Evolutionary conservation across 2,888 invertebrate genomes (phyloP).

Genomic region (Desoria tigrina): DNA sequence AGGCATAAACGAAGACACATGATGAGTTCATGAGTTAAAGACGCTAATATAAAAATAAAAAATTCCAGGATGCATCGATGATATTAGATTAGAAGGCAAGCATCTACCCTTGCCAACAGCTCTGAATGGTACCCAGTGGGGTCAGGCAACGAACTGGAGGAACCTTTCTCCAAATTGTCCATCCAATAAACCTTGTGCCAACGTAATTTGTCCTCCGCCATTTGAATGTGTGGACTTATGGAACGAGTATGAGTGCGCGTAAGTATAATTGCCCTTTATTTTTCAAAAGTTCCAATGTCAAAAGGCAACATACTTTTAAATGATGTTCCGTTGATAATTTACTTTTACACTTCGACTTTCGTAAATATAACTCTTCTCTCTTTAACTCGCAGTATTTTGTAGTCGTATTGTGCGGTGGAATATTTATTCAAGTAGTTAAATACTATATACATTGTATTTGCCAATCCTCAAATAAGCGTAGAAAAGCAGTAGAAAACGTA

Average conservation of each 20-base stretch:
- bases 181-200: slow-evolving; percentile 91
- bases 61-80: slow-evolving; percentile 68
- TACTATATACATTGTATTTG: too few species aligned
- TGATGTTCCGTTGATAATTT: slow-evolving; percentile 9
- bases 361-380: too few species aligned
- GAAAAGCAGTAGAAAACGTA: background rate
- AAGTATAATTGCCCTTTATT: slow-evolving; percentile 61
- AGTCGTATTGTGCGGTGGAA: too few species aligned
- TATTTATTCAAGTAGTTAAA: too few species aligned
- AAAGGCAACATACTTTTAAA: background rate
- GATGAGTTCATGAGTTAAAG: background rate
- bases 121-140: slow-evolving; percentile 94
- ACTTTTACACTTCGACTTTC: too few species aligned
- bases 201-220: slow-evolving; percentile 88
- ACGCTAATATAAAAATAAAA: background rate
- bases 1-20: background rate
- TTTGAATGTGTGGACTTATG: slow-evolving; percentile 95
- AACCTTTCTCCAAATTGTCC: slow-evolving; percentile 87
- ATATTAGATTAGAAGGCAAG: slow-evolving; percentile 87
- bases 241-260: slow-evolving; percentile 99
- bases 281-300: background rate
- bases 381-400: too few species aligned
- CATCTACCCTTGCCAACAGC: slow-evolving; percentile 91
- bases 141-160: slow-evolving; percentile 56
- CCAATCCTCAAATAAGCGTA: too few species aligned